Evolutionary conservation across 2,113 vertebrate species (phyloP), one percentile per base, ranked within the genome.

Genomic region (Athene cunicularia): DNA sequence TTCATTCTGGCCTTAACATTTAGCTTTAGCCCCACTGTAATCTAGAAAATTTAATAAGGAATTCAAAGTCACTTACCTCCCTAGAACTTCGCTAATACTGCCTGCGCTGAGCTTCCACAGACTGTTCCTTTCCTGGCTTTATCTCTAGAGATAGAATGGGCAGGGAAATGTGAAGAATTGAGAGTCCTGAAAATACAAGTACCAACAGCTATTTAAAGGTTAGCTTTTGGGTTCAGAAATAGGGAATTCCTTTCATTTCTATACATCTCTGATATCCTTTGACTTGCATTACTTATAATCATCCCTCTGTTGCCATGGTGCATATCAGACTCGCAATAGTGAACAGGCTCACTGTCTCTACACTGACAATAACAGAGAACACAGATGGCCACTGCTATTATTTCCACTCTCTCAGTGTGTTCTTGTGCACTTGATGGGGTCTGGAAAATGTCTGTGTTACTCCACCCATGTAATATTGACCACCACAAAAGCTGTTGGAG

Each of bases 281-380:
- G 84, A 89, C 60, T 87, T 81, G 66, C 52, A 68, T 68, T 66
- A 52, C 88, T 93, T 89, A 10, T 77, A 80, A 86, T 71, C 86
- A 84, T 70, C 53, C 45, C 49, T 77, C 68, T 84, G 86, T 91
- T 96, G 89, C 93, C 80, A 89, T 89, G 95, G 94, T 89, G 91
- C 76, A 1, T 6, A 39, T 26, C 64, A 66, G 82, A 76, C 80
- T 93, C 4, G 20, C 83, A 35, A 6, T 19, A n/a, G 58, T 26
- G 45, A 92, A 53, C 50, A 2, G 26, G n/a, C 47, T 86, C 41
- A 9, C 45, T n/a, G 37, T n/a, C 62, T 77, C 76, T 86, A 37
- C 55, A 4, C 24, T 35, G 60, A 77, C 67, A 91, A 37, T 30
- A 67, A 70, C 39, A 70, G 62, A 81, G 92, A 83, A 55, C 80